Base-by-base conservation (phyloP, 2,888 invertebrate species). In the Lepas anatifera region DNA sequence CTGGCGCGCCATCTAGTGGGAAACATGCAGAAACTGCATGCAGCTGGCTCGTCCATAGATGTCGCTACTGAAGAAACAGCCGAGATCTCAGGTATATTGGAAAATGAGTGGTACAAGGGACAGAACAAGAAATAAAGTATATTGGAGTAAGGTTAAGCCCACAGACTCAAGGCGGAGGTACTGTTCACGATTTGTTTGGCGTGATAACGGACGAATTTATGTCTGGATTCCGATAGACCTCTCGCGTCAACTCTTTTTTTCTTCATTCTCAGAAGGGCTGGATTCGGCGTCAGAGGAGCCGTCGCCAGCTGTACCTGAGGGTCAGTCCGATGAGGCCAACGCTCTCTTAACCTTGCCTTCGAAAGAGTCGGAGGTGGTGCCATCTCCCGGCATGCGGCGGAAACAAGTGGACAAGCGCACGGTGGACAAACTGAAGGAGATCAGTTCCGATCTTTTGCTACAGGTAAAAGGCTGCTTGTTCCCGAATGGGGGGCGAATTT, bases 21-120 rank as follows among this genome's bases (percentile, higher is more conserved):
- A 37, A 81, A 80, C 75, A 77, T 83, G 71, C 74, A 76, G 29
- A 77, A 77, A 69, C 77, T 83, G 25, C 81, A 82, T 76, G 80
- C 81, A 71, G 80, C 79, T 13, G 73, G 72, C 1, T 58, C 58
- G 7, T 58, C 58, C 3, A 58, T 58, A 58, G 58, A 58, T 35
- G 58, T 58, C 58, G 35, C 32, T 4, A 35, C 32, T 29, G 22
- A 22, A 16, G 32, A 58, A 18, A 1, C 18, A 10, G 1, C 32
- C 4, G 58, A 7, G 6, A 32, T 35, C 13, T 3, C 22, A 58
- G 58, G 58, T 58, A 58, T n/a, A n/a, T n/a, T n/a, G n/a, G n/a
- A n/a, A n/a, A n/a, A n/a, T n/a, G n/a, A n/a, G n/a, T n/a, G n/a
- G n/a, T n/a, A n/a, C n/a, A n/a, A n/a, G n/a, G n/a, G n/a, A n/a